These are phyloP conservation scores for Zaprionus capensis DNA, from an alignment of 1,140 invertebrate genomes.

Conservation along the genomic window DNA sequence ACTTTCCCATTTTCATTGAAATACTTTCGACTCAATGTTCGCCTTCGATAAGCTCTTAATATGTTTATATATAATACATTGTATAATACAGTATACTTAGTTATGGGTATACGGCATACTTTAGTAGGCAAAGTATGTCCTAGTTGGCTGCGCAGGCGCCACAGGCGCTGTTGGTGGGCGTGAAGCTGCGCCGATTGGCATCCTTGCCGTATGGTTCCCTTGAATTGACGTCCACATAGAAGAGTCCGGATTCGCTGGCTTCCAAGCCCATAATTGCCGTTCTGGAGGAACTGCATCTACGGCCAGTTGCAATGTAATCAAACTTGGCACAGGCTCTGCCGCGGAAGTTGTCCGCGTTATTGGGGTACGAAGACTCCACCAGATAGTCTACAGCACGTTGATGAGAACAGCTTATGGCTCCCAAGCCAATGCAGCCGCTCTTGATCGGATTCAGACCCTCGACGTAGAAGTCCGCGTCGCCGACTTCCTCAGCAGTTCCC, in stretches of 20 bases:
- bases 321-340: conserved; percentile 17
- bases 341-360: conserved; percentile 47
- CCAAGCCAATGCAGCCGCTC: conserved; percentile 63
- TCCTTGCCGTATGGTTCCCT: conserved; percentile 54
- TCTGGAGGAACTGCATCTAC: not conserved
- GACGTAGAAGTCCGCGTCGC: conserved; percentile 91
- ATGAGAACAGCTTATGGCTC: conserved; percentile 87
- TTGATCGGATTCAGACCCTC: conserved; percentile 48
- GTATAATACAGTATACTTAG: not conserved
- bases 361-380: conserved; percentile 85
- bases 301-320: conserved; percentile 24
- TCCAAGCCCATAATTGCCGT: conserved; percentile 58
- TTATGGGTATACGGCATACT: not conserved
- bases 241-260: conserved; percentile 41
- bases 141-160: conserved; percentile 22
- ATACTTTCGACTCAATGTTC: not conserved
- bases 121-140: not conserved
- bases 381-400: conserved; percentile 86
- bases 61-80: not conserved
- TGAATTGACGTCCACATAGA: conserved; percentile 54
- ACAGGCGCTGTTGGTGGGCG: conserved; percentile 21
- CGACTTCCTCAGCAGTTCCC: conserved; percentile 69
- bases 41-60: not conserved
- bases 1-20: not conserved
- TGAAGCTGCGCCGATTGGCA: conserved; percentile 22